Conservation (phyloP, 2,797 vertebrate genomes). For the Acropternis orthonyx region DNA sequence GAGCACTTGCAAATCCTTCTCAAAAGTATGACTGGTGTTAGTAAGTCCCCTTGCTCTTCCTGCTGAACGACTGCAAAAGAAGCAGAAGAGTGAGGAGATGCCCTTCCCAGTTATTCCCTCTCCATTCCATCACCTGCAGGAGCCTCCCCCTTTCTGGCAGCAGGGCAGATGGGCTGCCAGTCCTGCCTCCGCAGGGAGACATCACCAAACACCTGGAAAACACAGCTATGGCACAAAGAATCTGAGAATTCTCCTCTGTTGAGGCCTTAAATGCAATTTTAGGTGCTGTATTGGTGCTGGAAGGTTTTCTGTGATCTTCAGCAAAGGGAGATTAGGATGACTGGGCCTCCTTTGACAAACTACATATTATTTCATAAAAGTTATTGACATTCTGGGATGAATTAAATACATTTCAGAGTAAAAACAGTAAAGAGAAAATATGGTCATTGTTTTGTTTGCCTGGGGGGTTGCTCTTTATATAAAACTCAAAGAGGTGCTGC, state of each 20-base stretch:
- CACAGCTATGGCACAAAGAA: not conserved
- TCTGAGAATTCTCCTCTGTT: not conserved
- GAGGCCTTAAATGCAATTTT: not conserved
- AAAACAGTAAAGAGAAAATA: not conserved
- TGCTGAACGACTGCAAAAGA: not conserved
- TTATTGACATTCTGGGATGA: not conserved
- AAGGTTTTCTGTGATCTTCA: constrained; percentile 1
- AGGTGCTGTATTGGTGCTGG: not conserved
- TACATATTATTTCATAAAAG: not conserved
- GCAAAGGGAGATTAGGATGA: not conserved
- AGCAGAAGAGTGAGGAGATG: not conserved
- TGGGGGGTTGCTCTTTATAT: not conserved
- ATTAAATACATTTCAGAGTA: not conserved
- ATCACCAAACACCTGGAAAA: not conserved
- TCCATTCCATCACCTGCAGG: not conserved
- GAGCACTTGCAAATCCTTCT: not conserved
- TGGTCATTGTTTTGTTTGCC: not conserved
- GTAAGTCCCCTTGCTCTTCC: not conserved
- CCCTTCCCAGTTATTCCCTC: not conserved
- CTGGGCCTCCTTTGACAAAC: not conserved
- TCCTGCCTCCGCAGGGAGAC: not conserved
- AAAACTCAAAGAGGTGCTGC: not conserved
- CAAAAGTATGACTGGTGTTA: not conserved
- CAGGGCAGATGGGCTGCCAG: not conserved
- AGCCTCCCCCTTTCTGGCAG: not conserved